phyloP scores from a whole-genome alignment of 2,888 invertebrate species.

The Cancer borealis region DNA sequence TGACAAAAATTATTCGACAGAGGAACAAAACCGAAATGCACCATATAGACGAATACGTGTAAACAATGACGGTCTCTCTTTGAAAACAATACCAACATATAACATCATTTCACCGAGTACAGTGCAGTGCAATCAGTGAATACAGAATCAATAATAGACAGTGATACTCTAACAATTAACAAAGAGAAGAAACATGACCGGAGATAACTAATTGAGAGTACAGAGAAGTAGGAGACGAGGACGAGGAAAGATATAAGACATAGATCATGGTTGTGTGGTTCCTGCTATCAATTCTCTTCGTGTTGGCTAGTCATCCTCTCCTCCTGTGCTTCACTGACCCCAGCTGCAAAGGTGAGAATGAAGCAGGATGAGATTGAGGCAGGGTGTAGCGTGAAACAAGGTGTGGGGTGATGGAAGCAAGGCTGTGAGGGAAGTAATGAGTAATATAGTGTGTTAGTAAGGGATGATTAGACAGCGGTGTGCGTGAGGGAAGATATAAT shows the following conservation, averaged over 20 bases:
- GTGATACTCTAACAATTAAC: too few species aligned
- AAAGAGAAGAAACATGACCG: neutral
- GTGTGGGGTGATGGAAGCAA: too few species aligned
- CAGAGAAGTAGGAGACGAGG: neutral
- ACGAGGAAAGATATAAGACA: neutral
- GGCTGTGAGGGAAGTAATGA: neutral
- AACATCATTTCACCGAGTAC: too few species aligned
- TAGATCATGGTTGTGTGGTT: neutral
- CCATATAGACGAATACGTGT: too few species aligned
- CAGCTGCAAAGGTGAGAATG: neutral
- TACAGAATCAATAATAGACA: too few species aligned
- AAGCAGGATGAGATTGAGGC: too few species aligned
- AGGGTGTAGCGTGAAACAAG: too few species aligned
- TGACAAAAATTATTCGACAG: too few species aligned
- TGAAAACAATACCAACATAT: too few species aligned
- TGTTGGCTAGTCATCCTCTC: neutral
- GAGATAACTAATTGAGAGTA: neutral
- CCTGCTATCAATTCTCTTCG: neutral
- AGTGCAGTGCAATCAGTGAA: too few species aligned
- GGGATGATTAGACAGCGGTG: conserved; percentile 12
- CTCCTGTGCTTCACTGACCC: conserved; percentile 13
- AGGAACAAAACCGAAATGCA: too few species aligned
- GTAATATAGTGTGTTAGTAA: neutral
- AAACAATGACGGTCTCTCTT: too few species aligned
- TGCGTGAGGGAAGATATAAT: neutral